phyloP scores from a whole-genome alignment of 2,113 vertebrate species.

The Zosterops borbonicus region DNA sequence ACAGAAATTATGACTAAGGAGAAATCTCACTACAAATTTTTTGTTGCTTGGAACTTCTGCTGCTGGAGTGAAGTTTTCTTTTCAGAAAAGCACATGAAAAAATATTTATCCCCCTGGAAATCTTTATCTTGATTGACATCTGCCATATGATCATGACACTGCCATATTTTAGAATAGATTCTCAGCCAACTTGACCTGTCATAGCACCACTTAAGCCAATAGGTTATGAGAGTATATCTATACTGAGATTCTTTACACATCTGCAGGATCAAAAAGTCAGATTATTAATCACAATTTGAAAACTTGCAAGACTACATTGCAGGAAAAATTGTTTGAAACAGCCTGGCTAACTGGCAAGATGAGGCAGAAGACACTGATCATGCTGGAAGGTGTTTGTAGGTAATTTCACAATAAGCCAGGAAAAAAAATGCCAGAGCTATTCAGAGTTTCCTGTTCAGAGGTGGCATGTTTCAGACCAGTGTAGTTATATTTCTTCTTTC shows the following conservation, averaged over 20 bases:
- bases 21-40: not conserved
- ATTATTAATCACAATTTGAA: not conserved
- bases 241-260: not conserved
- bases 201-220: not conserved
- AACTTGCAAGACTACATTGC: not conserved
- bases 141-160: no score
- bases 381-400: not conserved
- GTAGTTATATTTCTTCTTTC: conserved; percentile 35
- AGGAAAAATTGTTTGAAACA: not conserved
- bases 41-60: not conserved
- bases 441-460: not conserved
- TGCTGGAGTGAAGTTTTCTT: not conserved
- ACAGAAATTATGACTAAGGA: not conserved
- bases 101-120: not conserved
- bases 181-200: not conserved
- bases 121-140: conserved; percentile 8
- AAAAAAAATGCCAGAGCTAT: not conserved
- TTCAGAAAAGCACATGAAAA: not conserved
- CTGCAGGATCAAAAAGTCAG: not conserved
- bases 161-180: not conserved
- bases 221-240: not conserved
- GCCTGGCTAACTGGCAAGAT: not conserved
- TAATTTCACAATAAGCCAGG: not conserved
- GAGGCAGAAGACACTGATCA: not conserved
- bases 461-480: not conserved